Percentiles rank a stretch among this genome's conserved stretches.
These are phyloP conservation scores for Tympanuchus pallidicinctus DNA, from an alignment of 2,113 vertebrate genomes.

Conservation along the genomic window DNA sequence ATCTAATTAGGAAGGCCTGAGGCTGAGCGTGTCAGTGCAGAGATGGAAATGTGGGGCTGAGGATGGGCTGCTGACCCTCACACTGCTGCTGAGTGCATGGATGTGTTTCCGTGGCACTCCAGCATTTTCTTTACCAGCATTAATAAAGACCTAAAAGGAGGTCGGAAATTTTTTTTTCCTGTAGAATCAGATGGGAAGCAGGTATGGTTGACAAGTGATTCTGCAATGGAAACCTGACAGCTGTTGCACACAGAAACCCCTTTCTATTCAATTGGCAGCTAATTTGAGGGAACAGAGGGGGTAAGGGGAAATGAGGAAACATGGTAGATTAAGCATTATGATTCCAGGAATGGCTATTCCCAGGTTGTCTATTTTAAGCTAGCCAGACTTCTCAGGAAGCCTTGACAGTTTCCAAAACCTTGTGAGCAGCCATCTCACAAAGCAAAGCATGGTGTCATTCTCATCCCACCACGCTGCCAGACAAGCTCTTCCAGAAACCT, in stretches of 20 bases:
- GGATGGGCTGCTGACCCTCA: background rate
- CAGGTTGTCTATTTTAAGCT: background rate
- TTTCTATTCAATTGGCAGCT: background rate
- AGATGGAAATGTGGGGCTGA: background rate
- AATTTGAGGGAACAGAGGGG: background rate
- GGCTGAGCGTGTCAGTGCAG: background rate
- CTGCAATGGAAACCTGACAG: background rate
- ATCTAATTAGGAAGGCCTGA: background rate
- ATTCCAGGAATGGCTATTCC: conserved; percentile 24
- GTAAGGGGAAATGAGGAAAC: background rate
- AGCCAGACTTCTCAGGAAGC: background rate
- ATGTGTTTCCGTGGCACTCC: background rate
- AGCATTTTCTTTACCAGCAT: background rate
- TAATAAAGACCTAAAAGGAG: background rate
- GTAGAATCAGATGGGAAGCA: background rate
- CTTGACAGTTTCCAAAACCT: background rate
- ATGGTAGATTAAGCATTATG: background rate
- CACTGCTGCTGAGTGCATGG: background rate
- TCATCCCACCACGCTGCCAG: background rate
- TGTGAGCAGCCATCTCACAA: background rate
- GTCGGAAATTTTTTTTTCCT: background rate
- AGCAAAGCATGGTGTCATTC: background rate
- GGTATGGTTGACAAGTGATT: background rate
- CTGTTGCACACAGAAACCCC: background rate
- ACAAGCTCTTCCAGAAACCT: conserved; percentile 27